Base-by-base conservation (phyloP, 2,113 vertebrate species). In the Urocitellus parryii region DNA sequence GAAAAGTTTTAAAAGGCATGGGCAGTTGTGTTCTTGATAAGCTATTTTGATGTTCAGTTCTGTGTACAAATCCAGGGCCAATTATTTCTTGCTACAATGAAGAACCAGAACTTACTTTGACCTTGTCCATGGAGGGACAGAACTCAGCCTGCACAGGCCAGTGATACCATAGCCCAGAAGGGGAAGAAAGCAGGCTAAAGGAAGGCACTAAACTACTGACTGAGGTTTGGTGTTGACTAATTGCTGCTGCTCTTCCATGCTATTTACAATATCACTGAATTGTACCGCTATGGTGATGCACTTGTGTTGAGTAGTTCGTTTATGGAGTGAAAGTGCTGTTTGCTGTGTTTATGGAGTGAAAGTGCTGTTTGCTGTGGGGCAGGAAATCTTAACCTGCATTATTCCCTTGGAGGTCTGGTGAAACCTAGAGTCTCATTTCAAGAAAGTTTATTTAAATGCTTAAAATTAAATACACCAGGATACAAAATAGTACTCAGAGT, bases 361-460 rank as follows among this genome's bases (percentile, higher is more conserved):
- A 58, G 61, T 9, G 1, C 12, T 48, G 24, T 76, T 93, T 67
- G 48, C 45, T 58, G 4, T 42, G 12, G 67, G 9, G 45, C 4
- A 77, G 72, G n/a, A 65, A 13, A 61, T 77, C 74, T 80, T 86
- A 95, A 61, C 45, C 32, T 94, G 37, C 25, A 58, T 76, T 84
- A 9, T 96, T 13, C 16, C 39, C 51, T 92, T 48, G 67, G 34
- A 73, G 14, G 48, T 88, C 42, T 94, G 51, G 12, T 24, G 39
- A 90, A 81, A 25, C 34, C 84, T 81, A 58, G 17, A 27, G 25
- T 13, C n/a, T 12, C 11, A 9, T 61, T 80, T 76, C 20, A 88
- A 67, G 84, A 88, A 96, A 88, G 1, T 8, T 32, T 68, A 13
- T 90, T 96, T 94, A 94, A 94, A 65, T 92, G 27, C 51, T 37